These are phyloP conservation scores for Polylopha cassiicola DNA, from an alignment of 2,888 invertebrate species.

Conservation along the genomic window DNA sequence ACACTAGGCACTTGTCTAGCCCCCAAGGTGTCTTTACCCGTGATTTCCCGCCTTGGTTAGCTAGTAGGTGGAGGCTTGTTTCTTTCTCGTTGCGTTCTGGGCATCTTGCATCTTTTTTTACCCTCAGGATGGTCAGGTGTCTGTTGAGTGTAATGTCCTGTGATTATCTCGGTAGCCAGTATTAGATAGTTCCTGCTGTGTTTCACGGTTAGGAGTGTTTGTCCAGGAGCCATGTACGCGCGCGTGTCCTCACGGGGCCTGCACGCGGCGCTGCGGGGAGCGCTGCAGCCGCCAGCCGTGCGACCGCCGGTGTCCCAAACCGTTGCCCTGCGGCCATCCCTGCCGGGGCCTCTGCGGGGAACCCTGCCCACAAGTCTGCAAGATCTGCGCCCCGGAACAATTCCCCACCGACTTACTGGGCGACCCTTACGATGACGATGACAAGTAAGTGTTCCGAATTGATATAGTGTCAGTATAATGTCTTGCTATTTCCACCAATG, in stretches of 20 bases:
- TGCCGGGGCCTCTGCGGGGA: conserved; percentile 86
- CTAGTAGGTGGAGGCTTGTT: too few species aligned
- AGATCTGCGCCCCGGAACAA: conserved; percentile 70
- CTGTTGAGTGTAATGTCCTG: too few species aligned
- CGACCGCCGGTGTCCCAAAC: conserved; percentile 48
- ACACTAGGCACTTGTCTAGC: too few species aligned
- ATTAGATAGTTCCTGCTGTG: too few species aligned
- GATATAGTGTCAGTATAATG: too few species aligned
- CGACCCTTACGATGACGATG: conserved; percentile 63
- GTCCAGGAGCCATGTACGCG: conserved; percentile 58
- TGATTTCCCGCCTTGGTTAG: too few species aligned
- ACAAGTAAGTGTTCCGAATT: conserved; percentile 61
- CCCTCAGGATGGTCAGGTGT: too few species aligned
- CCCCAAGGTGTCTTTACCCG: too few species aligned
- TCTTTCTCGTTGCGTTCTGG: too few species aligned
- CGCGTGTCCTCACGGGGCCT: conserved; percentile 66
- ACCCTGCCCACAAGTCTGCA: conserved; percentile 79
- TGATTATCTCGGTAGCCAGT: too few species aligned
- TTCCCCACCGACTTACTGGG: conserved; percentile 61
- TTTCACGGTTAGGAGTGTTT: background rate
- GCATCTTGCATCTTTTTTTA: too few species aligned
- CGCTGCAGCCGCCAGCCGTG: conserved; percentile 66
- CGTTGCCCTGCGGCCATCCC: conserved; percentile 74
- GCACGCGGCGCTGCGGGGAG: conserved; percentile 63
- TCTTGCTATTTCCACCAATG: too few species aligned